Percentiles rank a stretch among this genome's conserved stretches.
Evolutionary conservation across 1,140 invertebrate species (phyloP).

Genomic region (Procambarus clarkii): DNA sequence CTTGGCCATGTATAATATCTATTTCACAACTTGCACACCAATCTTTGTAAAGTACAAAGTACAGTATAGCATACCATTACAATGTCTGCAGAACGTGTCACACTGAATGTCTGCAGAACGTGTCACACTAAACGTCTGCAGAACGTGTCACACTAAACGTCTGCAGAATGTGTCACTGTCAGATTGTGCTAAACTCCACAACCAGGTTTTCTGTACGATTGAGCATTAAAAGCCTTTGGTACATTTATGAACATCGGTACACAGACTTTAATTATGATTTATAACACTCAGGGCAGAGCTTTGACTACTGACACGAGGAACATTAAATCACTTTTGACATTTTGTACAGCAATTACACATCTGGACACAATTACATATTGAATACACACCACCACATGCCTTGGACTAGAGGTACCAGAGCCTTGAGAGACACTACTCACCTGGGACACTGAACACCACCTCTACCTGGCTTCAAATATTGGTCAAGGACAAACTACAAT

Average conservation of each 20-base stretch:
- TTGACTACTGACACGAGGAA: constrained; percentile 47
- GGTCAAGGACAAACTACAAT: constrained; percentile 24
- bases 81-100: constrained; percentile 12
- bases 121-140: neutral
- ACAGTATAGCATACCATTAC: neutral
- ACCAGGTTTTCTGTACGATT: constrained; percentile 11
- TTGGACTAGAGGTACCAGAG: constrained; percentile 33
- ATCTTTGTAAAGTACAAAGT: neutral
- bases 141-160: neutral
- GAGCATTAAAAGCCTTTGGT: constrained; percentile 36
- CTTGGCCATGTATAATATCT: neutral
- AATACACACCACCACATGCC: constrained; percentile 48
- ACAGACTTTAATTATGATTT: neutral
- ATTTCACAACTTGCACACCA: neutral
- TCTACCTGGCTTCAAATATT: constrained; percentile 21
- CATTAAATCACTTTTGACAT: constrained; percentile 51
- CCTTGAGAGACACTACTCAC: constrained; percentile 20
- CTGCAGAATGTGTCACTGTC: neutral
- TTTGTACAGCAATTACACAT: constrained; percentile 48
- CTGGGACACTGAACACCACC: constrained; percentile 29
- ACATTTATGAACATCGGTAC: constrained; percentile 41
- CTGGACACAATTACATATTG: constrained; percentile 48
- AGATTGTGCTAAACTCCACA: constrained; percentile 38
- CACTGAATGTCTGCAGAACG: constrained; percentile 5
- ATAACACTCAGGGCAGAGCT: constrained; percentile 33